These are phyloP conservation scores for Threskiornis aethiopicus DNA, from an alignment of 2,797 vertebrate species.

Conservation along the genomic window DNA sequence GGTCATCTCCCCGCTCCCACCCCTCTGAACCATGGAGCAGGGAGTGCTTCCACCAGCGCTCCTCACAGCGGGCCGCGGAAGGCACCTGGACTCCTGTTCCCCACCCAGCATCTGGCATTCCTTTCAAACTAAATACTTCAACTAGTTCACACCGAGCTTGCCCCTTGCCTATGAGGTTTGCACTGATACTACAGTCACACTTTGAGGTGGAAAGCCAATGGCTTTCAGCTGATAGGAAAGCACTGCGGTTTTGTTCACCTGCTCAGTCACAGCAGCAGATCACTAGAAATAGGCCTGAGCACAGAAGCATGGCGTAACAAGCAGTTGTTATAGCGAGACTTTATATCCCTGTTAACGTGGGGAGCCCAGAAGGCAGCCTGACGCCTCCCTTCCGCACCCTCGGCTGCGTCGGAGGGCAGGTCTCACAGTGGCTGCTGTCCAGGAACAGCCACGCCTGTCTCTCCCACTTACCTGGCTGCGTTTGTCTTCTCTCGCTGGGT, in stretches of 20 bases:
- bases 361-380: accelerated
- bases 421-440: neutral
- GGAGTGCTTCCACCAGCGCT: accelerated
- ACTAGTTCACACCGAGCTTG: no score
- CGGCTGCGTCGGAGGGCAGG: neutral
- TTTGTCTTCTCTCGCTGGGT: neutral
- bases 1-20: no score
- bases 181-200: accelerated
- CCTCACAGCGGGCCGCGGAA: no score
- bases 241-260: accelerated
- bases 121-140: neutral
- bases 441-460: neutral
- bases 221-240: neutral
- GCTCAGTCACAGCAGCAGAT: neutral
- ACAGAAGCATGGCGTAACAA: accelerated
- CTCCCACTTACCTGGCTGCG: neutral
- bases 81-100: accelerated
- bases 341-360: accelerated
- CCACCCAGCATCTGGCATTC: neutral
- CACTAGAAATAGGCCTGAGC: neutral
- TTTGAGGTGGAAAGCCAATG: accelerated
- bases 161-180: neutral
- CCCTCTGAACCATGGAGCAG: accelerated
- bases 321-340: accelerated
- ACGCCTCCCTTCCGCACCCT: neutral